A percentile compares a stretch with the other conserved stretches of the same genome.
Conservation (phyloP, 2,888 invertebrate species). For the Eumerus sabulonum region DNA sequence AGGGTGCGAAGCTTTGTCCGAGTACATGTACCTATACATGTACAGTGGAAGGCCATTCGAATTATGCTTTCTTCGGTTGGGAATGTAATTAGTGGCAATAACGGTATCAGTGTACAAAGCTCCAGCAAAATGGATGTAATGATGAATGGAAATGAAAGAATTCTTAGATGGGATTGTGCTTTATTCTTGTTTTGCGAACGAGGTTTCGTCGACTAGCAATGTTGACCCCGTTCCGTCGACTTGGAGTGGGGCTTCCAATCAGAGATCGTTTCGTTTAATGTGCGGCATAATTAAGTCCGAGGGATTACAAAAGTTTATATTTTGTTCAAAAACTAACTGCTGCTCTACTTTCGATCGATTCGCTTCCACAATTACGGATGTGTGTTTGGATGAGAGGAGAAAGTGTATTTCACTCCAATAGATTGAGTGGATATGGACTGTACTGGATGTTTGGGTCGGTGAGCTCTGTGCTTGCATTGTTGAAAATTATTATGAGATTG, state of each 20-base stretch:
- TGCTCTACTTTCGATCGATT: constrained; percentile 12
- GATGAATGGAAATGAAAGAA: constrained; percentile 6
- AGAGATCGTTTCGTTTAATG: constrained; percentile 47
- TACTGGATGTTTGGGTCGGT: constrained; percentile 4
- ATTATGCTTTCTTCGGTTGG: constrained; percentile 62
- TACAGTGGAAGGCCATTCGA: constrained; percentile 59
- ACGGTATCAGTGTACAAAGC: constrained; percentile 5
- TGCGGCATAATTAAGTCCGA: constrained; percentile 56
- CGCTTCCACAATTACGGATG: constrained; percentile 4
- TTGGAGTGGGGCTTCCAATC: constrained; percentile 33
- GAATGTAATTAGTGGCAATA: constrained; percentile 59
- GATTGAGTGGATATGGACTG: constrained; percentile 50
- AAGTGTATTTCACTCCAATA: constrained; percentile 49
- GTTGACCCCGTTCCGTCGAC: constrained; percentile 53
- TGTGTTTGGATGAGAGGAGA: not conserved
- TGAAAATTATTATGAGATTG: constrained; percentile 6
- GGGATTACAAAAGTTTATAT: constrained; percentile 47
- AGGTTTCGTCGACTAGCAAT: constrained; percentile 34
- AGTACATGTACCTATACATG: constrained; percentile 14
- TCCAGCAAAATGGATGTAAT: not conserved
- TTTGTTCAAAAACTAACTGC: constrained; percentile 29
- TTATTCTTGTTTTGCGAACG: constrained; percentile 34
- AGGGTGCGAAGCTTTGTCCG: too few relatives aligned
- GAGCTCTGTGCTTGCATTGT: constrained; percentile 1
- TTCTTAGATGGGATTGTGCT: constrained; percentile 17